Evolutionary conservation across 2,888 invertebrate genomes (phyloP), one percentile per base, ranked within the genome.

Genomic region (Drosophila nr. medialis): DNA sequence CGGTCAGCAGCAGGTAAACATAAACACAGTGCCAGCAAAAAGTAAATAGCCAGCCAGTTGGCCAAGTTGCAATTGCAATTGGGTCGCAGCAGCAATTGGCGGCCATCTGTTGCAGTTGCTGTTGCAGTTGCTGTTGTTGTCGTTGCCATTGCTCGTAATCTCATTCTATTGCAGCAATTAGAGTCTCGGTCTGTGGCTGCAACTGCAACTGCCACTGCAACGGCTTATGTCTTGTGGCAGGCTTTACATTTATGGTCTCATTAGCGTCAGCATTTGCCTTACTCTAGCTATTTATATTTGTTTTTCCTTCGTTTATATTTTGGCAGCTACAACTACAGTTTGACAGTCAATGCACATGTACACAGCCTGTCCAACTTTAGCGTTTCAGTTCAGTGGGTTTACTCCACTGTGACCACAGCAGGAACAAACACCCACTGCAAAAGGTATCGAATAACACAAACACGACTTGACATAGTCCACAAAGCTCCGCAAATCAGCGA

Each of bases 111-210:
- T 80, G 77, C 80, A 60, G 72, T 66, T 77, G 71, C 62, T n/a
- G 73, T 29, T 65, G 64, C 11, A 62, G 66, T 40, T 72, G 59
- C 34, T 58, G 58, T 15, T 51, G 74, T n/a, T 79, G 68, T 40
- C 55, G 65, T 36, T 64, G 53, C 34, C 27, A 73, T 66, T 76
- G 77, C 63, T 74, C 71, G 65, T 74, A 87, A 85, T 85, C 87
- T 83, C 71, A 80, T 84, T 84, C 85, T 84, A 81, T 82, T 84
- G 84, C 87, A 70, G 84, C 87, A 85, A 85, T 85, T 85, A 85
- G 82, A 87, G 84, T 82, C 70, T 72, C 80, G 66, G 72, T 73
- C 64, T 74, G 69, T 60, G 40, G 55, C 48, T 54, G 8, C 45
- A 45, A 45, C 45, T 45, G 24, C 45, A 45, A 45, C 45, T 24